Conservation (phyloP, 2,888 invertebrate species). For the Pterostichus niger region DNA sequence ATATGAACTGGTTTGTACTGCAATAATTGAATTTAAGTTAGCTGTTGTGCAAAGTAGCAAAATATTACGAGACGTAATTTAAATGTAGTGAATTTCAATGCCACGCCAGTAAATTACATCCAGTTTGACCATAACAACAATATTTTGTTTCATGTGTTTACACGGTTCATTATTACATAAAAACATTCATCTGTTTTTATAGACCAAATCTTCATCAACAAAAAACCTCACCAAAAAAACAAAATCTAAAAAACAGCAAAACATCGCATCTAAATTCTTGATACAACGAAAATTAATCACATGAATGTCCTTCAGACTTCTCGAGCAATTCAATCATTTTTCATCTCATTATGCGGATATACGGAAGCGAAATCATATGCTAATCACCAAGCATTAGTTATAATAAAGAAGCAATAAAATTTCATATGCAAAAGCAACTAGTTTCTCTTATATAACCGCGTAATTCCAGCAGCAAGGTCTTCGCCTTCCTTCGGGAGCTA, state of each 20-base stretch:
- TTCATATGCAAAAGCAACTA: slow-evolving; percentile 20
- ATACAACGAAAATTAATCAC: slow-evolving; percentile 26
- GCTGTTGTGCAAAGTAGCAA: too few relatives aligned
- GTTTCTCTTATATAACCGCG: background rate
- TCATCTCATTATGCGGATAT: background rate
- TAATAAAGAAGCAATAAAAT: slow-evolving; percentile 30
- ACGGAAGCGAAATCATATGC: slow-evolving; percentile 35
- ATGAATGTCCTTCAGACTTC: slow-evolving; percentile 17
- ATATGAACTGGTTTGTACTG: too few relatives aligned
- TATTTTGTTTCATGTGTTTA: slow-evolving; percentile 15
- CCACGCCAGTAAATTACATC: background rate
- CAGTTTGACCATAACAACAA: slow-evolving; percentile 23
- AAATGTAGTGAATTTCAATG: too few relatives aligned
- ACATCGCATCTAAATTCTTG: slow-evolving; percentile 34
- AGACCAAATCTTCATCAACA: slow-evolving; percentile 1
- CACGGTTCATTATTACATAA: slow-evolving; percentile 25
- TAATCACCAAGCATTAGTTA: slow-evolving; percentile 18
- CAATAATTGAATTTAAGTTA: too few relatives aligned
- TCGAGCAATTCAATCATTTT: slow-evolving; percentile 24
- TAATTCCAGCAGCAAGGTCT: slow-evolving; percentile 19
- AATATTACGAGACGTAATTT: too few relatives aligned
- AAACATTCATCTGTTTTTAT: slow-evolving; percentile 37
- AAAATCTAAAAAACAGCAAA: slow-evolving; percentile 5
- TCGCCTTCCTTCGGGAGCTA: background rate
- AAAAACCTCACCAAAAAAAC: slow-evolving; percentile 21